phyloP scores from a whole-genome alignment of 1,140 invertebrate genomes.

The Hyles euphorbiae region DNA sequence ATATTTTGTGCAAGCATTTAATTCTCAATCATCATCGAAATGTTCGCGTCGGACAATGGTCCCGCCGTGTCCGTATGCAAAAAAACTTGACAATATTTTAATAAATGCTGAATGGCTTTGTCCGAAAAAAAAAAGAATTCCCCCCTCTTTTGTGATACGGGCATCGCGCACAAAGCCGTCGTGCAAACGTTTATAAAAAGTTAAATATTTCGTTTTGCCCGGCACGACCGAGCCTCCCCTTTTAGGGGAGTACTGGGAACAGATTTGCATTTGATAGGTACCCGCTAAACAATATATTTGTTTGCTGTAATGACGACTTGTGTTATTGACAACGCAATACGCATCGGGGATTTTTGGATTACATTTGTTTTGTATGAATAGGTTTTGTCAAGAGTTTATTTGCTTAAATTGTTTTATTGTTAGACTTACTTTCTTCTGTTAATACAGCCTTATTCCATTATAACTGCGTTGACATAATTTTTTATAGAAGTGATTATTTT shows the following conservation, averaged over 20 bases:
- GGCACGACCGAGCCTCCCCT: constrained; percentile 28
- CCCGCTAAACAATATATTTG: constrained; percentile 9
- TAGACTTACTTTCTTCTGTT: too few species aligned
- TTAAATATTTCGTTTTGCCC: constrained; percentile 41
- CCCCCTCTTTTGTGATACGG: constrained; percentile 46
- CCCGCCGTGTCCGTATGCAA: neutral
- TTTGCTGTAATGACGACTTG: neutral
- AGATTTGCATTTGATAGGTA: constrained; percentile 36
- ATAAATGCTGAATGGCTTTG: constrained; percentile 54
- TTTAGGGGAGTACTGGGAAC: constrained; percentile 22
- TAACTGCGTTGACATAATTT: too few species aligned
- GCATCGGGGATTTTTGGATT: too few species aligned
- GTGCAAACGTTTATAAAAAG: constrained; percentile 57
- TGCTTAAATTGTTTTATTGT: too few species aligned
- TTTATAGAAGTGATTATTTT: too few species aligned
- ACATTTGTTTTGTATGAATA: too few species aligned
- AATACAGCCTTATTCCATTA: too few species aligned
- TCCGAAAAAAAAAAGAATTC: constrained; percentile 31
- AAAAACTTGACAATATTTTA: constrained; percentile 51
- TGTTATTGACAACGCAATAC: too few species aligned
- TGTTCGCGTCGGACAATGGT: neutral
- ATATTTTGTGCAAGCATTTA: too few species aligned
- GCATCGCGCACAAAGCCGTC: constrained; percentile 45
- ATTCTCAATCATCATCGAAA: neutral
- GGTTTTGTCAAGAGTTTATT: too few species aligned